A percentile compares a stretch with the other conserved stretches of the same genome.
Conservation (phyloP, 2,113 vertebrate genomes). For the Cromileptes altivelis region DNA sequence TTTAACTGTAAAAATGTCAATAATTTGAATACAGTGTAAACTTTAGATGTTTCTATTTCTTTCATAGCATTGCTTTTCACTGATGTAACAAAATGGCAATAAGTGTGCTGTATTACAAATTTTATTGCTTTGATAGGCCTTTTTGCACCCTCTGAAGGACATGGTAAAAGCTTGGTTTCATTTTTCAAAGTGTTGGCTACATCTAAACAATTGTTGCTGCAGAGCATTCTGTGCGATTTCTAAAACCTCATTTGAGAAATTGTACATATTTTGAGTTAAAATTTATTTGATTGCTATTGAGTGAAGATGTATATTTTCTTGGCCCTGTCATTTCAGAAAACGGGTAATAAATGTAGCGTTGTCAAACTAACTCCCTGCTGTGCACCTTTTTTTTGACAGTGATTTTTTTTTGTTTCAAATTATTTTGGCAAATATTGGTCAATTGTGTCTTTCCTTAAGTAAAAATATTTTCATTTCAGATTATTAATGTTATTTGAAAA, state of each 20-base stretch:
- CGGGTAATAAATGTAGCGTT: not conserved
- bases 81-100: not conserved
- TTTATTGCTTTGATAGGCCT: not conserved
- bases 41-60: not conserved
- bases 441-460: not conserved
- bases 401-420: not conserved
- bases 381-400: not conserved
- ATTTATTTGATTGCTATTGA: not conserved
- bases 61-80: not conserved
- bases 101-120: not conserved
- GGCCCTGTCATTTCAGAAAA: not conserved
- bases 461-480: not conserved
- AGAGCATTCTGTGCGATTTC: not conserved
- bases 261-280: not conserved
- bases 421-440: not conserved
- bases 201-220: not conserved
- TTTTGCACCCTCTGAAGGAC: not conserved
- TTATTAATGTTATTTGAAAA: not conserved
- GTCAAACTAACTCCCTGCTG: not conserved
- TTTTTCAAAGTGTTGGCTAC: not conserved
- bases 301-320: conserved; percentile 26
- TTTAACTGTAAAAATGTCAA: not conserved
- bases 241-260: not conserved
- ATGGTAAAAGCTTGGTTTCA: not conserved
- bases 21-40: not conserved